Percentiles rank a stretch among this genome's conserved stretches.
These are phyloP conservation scores for Chaetura pelagica DNA, from an alignment of 2,113 vertebrate genomes.

Conservation along the genomic window DNA sequence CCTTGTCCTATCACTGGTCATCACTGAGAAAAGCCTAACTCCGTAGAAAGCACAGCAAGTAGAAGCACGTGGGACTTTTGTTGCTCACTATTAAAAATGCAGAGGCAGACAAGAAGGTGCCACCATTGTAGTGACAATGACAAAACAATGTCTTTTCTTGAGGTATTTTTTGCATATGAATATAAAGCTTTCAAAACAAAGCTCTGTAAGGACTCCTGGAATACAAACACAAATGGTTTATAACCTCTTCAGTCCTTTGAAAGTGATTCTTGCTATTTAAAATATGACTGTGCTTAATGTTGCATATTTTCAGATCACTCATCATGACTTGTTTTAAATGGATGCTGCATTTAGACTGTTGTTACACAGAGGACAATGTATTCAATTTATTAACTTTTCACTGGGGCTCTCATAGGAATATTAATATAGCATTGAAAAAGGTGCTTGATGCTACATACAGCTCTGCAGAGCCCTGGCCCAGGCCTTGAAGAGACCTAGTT, in stretches of 20 bases:
- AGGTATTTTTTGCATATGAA: not conserved
- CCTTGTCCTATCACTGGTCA: too few species aligned
- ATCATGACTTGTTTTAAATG: not conserved
- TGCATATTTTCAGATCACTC: not conserved
- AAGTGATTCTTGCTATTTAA: not conserved
- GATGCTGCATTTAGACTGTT: not conserved
- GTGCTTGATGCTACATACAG: not conserved
- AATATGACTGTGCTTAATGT: not conserved
- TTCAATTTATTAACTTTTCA: slow-evolving; percentile 2
- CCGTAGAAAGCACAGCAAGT: not conserved
- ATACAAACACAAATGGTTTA: not conserved
- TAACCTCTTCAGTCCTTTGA: not conserved
- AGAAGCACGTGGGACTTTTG: not conserved
- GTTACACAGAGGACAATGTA: not conserved
- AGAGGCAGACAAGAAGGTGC: not conserved
- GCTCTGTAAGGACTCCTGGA: not conserved
- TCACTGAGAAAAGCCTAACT: too few species aligned
- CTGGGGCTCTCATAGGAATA: not conserved
- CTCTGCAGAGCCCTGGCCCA: not conserved
- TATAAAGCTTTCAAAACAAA: slow-evolving; percentile 19
- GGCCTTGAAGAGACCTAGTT: not conserved
- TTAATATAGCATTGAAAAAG: not conserved
- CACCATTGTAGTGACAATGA: not conserved
- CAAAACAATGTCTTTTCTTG: not conserved
- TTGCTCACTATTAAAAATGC: not conserved